phyloP scores from a whole-genome alignment of 2,113 vertebrate genomes.

The Callorhinus ursinus region DNA sequence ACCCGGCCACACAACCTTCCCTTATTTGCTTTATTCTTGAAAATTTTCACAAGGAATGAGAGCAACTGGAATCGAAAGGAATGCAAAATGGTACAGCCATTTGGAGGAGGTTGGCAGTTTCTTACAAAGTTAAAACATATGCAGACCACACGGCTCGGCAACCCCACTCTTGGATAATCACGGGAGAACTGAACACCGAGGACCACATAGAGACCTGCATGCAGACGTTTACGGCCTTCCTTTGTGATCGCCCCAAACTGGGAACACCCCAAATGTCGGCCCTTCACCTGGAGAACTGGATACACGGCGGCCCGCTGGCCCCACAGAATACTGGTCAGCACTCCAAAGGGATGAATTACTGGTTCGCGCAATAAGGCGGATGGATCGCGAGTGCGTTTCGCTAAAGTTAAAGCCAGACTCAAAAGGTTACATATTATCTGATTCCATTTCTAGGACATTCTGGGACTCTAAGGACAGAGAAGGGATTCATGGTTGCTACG shows the following conservation, averaged over 20 bases:
- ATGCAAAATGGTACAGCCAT: not conserved
- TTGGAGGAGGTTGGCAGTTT: not conserved
- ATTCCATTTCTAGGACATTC: not conserved
- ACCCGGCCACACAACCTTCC: not conserved
- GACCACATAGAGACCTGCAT: not conserved
- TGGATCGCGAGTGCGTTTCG: not conserved
- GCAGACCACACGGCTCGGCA: not conserved
- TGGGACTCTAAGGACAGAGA: not conserved
- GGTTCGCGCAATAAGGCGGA: accelerated
- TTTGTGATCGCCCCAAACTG: not conserved
- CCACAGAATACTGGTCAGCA: accelerated
- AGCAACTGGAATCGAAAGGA: not conserved
- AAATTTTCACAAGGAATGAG: not conserved
- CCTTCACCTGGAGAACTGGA: not conserved
- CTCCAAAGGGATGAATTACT: accelerated
- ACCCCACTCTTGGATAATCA: not conserved
- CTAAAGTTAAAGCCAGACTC: not conserved
- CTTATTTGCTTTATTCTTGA: not conserved
- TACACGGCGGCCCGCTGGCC: accelerated
- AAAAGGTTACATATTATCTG: not conserved
- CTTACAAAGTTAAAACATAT: not conserved
- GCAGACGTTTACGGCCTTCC: not conserved
- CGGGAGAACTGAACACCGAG: not conserved
- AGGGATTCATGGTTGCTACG: not conserved
- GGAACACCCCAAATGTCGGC: not conserved